These are phyloP conservation scores for Charaxes varanes DNA, from an alignment of 1,140 invertebrate genomes.

Conservation along the genomic window DNA sequence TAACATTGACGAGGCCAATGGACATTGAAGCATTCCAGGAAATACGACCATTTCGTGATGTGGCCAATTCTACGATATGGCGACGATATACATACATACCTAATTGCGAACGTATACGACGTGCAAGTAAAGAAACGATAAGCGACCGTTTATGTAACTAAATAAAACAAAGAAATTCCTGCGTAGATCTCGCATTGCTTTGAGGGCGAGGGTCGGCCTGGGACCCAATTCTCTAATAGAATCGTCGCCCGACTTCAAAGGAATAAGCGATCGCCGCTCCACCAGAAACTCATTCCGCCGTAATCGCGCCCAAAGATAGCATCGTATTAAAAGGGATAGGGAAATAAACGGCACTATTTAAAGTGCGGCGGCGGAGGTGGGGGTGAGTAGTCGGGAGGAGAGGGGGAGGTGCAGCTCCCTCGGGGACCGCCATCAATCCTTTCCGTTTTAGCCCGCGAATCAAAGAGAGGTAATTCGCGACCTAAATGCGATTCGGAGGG, in stretches of 20 bases:
- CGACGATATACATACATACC: too few species aligned
- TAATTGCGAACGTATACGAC: too few species aligned
- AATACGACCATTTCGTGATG: too few species aligned
- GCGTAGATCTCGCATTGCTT: conserved; percentile 13
- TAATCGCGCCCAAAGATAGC: conserved; percentile 45
- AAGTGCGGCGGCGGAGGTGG: too few species aligned
- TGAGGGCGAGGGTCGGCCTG: conserved; percentile 13
- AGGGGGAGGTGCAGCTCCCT: too few species aligned
- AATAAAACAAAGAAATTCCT: conserved; percentile 8
- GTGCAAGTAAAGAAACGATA: too few species aligned
- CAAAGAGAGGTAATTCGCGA: conserved; percentile 59
- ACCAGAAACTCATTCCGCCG: conserved; percentile 30
- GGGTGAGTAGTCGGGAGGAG: too few species aligned
- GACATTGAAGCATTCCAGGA: too few species aligned
- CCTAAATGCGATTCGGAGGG: conserved; percentile 43
- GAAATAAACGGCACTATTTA: conserved; percentile 32
- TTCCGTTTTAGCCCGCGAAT: conserved; percentile 57
- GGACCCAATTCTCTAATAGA: conserved; percentile 11
- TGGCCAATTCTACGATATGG: too few species aligned
- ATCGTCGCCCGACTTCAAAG: conserved; percentile 29
- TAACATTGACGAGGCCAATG: too few species aligned
- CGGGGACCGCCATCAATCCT: conserved; percentile 46
- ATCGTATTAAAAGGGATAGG: conserved; percentile 49
- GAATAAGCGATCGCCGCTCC: conserved; percentile 26
- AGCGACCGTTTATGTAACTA: too few species aligned